Evolutionary conservation across 2,113 vertebrate species (phyloP).

Genomic region (Tyrannus savana): DNA sequence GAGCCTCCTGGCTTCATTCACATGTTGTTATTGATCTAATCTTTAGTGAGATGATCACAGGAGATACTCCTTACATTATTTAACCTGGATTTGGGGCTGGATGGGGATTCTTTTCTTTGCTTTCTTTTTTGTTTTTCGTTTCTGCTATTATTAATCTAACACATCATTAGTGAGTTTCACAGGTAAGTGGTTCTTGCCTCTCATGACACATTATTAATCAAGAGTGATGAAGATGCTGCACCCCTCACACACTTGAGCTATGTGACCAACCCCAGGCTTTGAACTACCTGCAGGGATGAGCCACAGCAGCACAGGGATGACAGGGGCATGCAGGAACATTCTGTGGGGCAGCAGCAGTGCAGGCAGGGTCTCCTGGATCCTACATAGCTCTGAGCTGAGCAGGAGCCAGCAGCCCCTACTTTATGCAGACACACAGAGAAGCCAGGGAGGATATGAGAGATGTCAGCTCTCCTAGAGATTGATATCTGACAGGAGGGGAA

Average conservation of each 20-base stretch:
- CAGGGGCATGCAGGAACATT: fast-evolving
- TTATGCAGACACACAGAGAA: not conserved
- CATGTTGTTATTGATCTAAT: conserved; percentile 19
- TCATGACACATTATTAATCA: not conserved
- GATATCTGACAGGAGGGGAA: not conserved
- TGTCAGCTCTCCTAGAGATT: not conserved
- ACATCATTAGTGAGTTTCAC: not conserved
- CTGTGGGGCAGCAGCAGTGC: not conserved
- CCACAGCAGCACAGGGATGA: fast-evolving
- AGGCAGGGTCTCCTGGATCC: fast-evolving
- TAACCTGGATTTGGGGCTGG: conserved; percentile 7
- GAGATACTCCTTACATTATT: conserved; percentile 27
- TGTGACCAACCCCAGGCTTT: not conserved
- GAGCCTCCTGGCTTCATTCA: not conserved
- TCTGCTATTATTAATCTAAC: not conserved
- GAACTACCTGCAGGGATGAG: not conserved
- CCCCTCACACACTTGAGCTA: not conserved
- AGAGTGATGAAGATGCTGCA: not conserved
- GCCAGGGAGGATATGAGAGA: not conserved
- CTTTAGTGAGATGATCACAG: not conserved
- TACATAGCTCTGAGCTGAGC: not conserved
- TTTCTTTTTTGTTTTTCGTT: not conserved
- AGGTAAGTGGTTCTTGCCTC: not conserved
- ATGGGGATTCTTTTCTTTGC: not conserved
- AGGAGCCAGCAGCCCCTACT: not conserved